These are phyloP conservation scores for Hycleus cichorii DNA, from an alignment of 1,140 invertebrate genomes.

Conservation along the genomic window DNA sequence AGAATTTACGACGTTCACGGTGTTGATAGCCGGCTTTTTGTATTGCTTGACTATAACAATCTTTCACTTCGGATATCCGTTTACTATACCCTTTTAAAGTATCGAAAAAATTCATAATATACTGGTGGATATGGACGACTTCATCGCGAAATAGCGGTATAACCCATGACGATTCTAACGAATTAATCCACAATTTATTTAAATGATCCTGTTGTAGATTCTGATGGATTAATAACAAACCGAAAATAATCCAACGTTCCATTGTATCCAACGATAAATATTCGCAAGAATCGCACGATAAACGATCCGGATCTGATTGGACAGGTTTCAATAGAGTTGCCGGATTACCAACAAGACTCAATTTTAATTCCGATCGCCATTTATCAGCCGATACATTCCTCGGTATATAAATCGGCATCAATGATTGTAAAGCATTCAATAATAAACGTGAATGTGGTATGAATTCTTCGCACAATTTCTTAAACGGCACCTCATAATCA, in stretches of 20 bases:
- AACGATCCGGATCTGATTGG: constrained; percentile 81
- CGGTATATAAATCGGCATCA: constrained; percentile 79
- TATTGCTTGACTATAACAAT: constrained; percentile 82
- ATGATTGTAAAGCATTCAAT: constrained; percentile 75
- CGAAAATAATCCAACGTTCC: constrained; percentile 96
- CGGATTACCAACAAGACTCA: constrained; percentile 90
- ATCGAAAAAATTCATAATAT: constrained; percentile 91
- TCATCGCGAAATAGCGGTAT: constrained; percentile 94
- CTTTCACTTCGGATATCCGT: constrained; percentile 87
- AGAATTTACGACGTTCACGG: constrained; percentile 91
- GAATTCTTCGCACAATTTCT: constrained; percentile 96
- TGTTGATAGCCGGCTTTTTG: constrained; percentile 86
- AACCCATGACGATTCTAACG: constrained; percentile 90
- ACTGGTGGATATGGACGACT: constrained; percentile 91
- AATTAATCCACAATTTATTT: constrained; percentile 83
- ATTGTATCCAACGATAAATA: constrained; percentile 91
- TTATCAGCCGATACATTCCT: constrained; percentile 90
- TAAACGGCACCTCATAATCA: constrained; percentile 93
- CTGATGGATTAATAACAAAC: constrained; percentile 84
- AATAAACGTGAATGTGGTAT: constrained; percentile 87
- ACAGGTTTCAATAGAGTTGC: constrained; percentile 87
- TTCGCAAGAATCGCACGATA: constrained; percentile 67
- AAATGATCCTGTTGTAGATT: constrained; percentile 70
- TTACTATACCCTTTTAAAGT: constrained; percentile 92
- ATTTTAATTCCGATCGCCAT: constrained; percentile 87